Evolutionary conservation across 2,113 vertebrate species (phyloP).

Genomic region (Pongo pygmaeus): DNA sequence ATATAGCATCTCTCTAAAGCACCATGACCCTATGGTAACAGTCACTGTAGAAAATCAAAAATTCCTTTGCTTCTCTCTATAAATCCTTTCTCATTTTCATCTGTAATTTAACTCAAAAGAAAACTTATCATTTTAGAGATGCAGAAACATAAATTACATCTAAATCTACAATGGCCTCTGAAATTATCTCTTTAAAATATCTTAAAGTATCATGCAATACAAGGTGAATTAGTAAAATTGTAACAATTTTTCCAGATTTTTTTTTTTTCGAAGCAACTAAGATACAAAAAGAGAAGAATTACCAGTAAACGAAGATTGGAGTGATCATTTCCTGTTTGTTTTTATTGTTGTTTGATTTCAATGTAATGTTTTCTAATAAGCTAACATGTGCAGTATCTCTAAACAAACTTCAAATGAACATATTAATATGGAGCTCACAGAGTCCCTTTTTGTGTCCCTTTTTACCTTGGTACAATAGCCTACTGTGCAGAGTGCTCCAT

Average conservation of each 20-base stretch:
- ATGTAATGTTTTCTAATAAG: background rate
- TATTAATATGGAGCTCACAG: background rate
- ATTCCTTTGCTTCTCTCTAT: background rate
- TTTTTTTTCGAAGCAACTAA: slow-evolving; percentile 2
- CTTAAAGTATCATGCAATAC: slow-evolving; percentile 34
- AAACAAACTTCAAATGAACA: background rate
- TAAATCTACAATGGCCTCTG: background rate
- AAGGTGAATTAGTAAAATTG: background rate
- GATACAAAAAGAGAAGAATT: slow-evolving; percentile 1
- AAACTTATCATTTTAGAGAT: slow-evolving; percentile 1
- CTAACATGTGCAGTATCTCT: background rate
- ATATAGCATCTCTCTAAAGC: background rate
- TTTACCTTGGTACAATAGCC: background rate
- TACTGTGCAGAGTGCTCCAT: background rate
- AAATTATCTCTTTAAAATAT: slow-evolving; percentile 30
- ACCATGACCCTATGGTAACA: background rate
- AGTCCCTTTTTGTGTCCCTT: background rate
- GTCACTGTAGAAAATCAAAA: background rate
- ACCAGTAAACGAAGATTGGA: background rate
- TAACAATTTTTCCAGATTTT: background rate
- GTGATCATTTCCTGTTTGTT: background rate
- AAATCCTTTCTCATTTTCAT: background rate
- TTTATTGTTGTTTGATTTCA: background rate
- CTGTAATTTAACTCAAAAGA: slow-evolving; percentile 41
- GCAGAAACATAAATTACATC: background rate